These are phyloP conservation scores for Larimichthys polyactis DNA, from an alignment of 2,113 vertebrate species.

Conservation along the genomic window DNA sequence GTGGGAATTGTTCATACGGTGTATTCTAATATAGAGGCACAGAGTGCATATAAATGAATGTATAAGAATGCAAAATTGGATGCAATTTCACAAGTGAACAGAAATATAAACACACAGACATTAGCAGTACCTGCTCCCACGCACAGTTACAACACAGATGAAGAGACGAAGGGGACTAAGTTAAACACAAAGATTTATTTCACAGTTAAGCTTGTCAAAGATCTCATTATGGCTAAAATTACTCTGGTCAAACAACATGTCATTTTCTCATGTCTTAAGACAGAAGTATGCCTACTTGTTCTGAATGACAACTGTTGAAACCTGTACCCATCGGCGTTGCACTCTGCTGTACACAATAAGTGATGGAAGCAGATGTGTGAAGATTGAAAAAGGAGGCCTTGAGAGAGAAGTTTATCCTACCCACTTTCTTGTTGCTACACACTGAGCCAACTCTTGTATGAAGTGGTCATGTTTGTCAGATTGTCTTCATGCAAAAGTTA, in stretches of 20 bases:
- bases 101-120: not conserved
- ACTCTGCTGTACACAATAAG: not conserved
- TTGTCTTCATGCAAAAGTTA: not conserved
- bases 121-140: not conserved
- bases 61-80: conserved; percentile 27
- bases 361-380: no score
- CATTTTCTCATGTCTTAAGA: not conserved
- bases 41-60: conserved; percentile 23
- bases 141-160: not conserved
- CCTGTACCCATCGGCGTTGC: not conserved
- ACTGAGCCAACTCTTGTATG: not conserved
- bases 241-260: not conserved
- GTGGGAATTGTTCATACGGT: conserved; percentile 28
- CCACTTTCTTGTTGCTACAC: not conserved
- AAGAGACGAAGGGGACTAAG: not conserved
- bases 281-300: not conserved
- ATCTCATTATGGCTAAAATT: not conserved
- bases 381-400: no score
- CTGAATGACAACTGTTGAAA: not conserved
- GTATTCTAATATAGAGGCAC: conserved; percentile 33
- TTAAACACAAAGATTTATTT: not conserved
- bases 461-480: not conserved
- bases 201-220: not conserved
- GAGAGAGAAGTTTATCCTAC: no score
- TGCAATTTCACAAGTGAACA: conserved; percentile 1